phyloP scores from a whole-genome alignment of 2,797 vertebrate genomes.

The Myripristis murdjan region DNA sequence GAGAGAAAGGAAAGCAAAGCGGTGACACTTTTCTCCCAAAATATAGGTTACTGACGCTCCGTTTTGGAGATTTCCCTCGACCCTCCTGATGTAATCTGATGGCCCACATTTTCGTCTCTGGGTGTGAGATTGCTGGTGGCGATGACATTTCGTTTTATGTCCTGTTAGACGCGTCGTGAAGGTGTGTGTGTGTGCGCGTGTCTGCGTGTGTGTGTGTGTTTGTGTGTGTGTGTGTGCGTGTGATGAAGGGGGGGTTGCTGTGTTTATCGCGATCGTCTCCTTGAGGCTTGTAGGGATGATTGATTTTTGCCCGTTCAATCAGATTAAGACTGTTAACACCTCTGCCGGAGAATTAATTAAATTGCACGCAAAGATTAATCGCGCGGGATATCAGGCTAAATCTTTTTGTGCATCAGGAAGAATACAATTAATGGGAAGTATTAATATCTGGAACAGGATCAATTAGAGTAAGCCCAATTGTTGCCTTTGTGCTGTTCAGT shows the following conservation, averaged over 20 bases:
- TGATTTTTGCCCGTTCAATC: constrained; percentile 51
- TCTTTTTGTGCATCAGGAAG: background rate
- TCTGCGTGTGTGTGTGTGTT: constrained; percentile 27
- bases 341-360: constrained; percentile 42
- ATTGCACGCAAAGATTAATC: constrained; percentile 28
- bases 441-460: constrained; percentile 26
- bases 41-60: too few relatives aligned
- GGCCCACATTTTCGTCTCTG: constrained; percentile 39
- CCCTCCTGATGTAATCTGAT: constrained; percentile 49
- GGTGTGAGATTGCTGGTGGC: constrained; percentile 15
- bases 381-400: constrained; percentile 9
- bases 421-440: constrained; percentile 7
- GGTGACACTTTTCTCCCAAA: background rate
- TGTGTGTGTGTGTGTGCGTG: constrained; percentile 18
- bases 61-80: constrained; percentile 48
- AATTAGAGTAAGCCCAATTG: constrained; percentile 18
- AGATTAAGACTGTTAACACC: constrained; percentile 49
- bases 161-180: constrained; percentile 12
- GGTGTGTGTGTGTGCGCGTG: background rate
- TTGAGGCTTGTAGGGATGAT: constrained; percentile 46
- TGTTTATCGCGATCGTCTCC: constrained; percentile 40
- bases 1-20: too few relatives aligned
- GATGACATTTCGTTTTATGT: constrained; percentile 27
- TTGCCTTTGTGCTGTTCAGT: constrained; percentile 41
- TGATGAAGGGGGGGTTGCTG: constrained; percentile 2